Percentiles rank a stretch among this genome's conserved stretches.
These are phyloP conservation scores for Callyntrura guangdongensis DNA, from an alignment of 2,888 invertebrate genomes.

Conservation along the genomic window DNA sequence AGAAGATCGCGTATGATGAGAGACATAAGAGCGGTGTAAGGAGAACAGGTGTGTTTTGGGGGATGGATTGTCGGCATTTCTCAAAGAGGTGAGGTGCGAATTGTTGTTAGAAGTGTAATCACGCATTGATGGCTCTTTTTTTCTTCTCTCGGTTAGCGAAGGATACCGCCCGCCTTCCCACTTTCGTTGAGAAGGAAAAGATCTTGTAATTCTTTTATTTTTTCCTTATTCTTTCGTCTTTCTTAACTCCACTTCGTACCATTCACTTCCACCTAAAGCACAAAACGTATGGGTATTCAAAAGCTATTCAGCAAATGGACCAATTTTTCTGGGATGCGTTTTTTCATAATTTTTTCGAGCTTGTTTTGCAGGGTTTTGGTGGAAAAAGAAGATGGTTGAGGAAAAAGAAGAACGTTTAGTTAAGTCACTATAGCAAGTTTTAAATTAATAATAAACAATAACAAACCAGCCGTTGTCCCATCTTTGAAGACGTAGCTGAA, in stretches of 20 bases:
- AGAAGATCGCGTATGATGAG: slow-evolving; percentile 64
- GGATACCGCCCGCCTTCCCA: slow-evolving; percentile 83
- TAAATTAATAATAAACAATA: slow-evolving; percentile 38
- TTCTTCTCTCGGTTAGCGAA: slow-evolving; percentile 82
- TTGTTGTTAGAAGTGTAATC: slow-evolving; percentile 85
- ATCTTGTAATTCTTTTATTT: slow-evolving; percentile 71
- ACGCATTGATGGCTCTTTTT: slow-evolving; percentile 85
- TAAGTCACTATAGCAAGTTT: slow-evolving; percentile 61
- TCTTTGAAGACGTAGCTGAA: too few relatives aligned
- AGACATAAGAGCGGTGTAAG: slow-evolving; percentile 69
- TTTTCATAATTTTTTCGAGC: slow-evolving; percentile 61
- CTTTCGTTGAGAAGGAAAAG: slow-evolving; percentile 76
- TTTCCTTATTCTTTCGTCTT: slow-evolving; percentile 48
- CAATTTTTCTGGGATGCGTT: slow-evolving; percentile 53
- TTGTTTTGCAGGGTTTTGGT: slow-evolving; percentile 67
- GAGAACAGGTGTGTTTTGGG: slow-evolving; percentile 84
- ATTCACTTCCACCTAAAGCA: not conserved
- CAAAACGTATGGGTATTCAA: slow-evolving; percentile 3
- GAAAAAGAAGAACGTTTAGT: slow-evolving; percentile 61
- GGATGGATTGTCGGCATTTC: slow-evolving; percentile 85
- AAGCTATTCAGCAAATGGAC: slow-evolving; percentile 43
- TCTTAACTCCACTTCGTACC: slow-evolving; percentile 20
- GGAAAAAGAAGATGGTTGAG: slow-evolving; percentile 42
- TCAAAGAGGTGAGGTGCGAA: slow-evolving; percentile 85
- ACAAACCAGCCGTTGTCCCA: not conserved